phyloP scores from a whole-genome alignment of 2,797 vertebrate genomes.

The Harpagifer antarcticus region DNA sequence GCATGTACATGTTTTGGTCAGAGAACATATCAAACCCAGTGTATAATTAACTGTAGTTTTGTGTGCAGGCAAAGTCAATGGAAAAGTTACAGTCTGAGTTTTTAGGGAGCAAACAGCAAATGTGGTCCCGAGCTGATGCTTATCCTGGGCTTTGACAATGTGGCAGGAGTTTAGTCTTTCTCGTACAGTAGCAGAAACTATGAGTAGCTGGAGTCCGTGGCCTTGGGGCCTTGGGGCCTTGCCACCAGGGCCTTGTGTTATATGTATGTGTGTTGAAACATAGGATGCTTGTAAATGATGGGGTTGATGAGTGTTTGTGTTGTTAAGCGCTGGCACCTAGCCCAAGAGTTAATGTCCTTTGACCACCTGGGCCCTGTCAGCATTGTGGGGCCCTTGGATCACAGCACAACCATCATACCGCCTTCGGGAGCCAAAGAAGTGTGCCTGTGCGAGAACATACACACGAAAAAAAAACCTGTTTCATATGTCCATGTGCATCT shows the following conservation, averaged over 20 bases:
- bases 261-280: constrained; percentile 31
- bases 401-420: constrained; percentile 30
- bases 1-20: constrained; percentile 66
- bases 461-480: constrained; percentile 36
- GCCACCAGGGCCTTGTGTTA: constrained; percentile 17
- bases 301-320: constrained; percentile 48
- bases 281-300: constrained; percentile 41
- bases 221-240: constrained; percentile 2
- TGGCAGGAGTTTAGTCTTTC: constrained; percentile 33
- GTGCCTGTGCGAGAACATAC: constrained; percentile 13
- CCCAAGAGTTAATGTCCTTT: constrained; percentile 36
- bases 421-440: constrained; percentile 38
- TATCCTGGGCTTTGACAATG: constrained; percentile 28
- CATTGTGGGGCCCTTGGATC: constrained; percentile 33
- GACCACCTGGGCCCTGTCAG: constrained; percentile 47
- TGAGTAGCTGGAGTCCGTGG: constrained; percentile 19
- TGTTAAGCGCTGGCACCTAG: constrained; percentile 38
- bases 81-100: constrained; percentile 35
- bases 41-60: constrained; percentile 6
- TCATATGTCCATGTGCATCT: constrained; percentile 53
- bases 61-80: constrained; percentile 28
- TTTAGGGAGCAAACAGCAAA: constrained; percentile 35
- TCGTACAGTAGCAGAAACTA: constrained; percentile 52
- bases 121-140: constrained; percentile 31
- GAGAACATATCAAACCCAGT: constrained; percentile 61